Conservation (phyloP, 1,140 invertebrate species). For the Littorina saxatilis region DNA sequence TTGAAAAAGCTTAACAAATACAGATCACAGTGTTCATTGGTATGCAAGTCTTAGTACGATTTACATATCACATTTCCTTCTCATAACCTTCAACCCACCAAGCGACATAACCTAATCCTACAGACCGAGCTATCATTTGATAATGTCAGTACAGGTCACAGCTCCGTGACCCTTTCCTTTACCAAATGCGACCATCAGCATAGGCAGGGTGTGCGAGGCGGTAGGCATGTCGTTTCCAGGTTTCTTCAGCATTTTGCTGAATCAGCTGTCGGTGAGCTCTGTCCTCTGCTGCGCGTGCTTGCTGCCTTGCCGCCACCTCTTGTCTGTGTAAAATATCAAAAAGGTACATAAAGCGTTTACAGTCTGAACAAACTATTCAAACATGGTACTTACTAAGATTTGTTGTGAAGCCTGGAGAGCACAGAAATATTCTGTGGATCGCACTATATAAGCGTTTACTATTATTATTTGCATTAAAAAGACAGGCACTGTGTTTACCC, state of each 20-base stretch:
- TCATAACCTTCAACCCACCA: not conserved
- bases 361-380: too few species aligned
- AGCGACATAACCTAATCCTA: not conserved
- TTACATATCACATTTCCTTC: too few species aligned
- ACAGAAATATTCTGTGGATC: too few species aligned
- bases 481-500: too few species aligned
- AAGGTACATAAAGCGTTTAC: too few species aligned
- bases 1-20: too few species aligned
- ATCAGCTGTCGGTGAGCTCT: slow-evolving; percentile 57
- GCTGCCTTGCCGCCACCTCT: slow-evolving; percentile 54
- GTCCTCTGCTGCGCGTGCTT: slow-evolving; percentile 54
- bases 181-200: slow-evolving; percentile 69
- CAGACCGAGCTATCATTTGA: not conserved
- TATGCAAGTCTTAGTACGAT: too few species aligned
- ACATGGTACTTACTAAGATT: too few species aligned
- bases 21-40: too few species aligned
- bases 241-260: slow-evolving; percentile 59
- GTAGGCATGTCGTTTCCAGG: slow-evolving; percentile 69
- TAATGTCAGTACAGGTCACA: not conserved
- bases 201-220: slow-evolving; percentile 69
- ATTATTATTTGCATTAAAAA: too few species aligned
- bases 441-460: too few species aligned
- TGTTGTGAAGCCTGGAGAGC: too few species aligned
- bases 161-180: not conserved
- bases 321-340: slow-evolving; percentile 50